These are phyloP conservation scores for Oryzias dopingdopingensis DNA, from an alignment of 2,797 vertebrate genomes.

Conservation along the genomic window DNA sequence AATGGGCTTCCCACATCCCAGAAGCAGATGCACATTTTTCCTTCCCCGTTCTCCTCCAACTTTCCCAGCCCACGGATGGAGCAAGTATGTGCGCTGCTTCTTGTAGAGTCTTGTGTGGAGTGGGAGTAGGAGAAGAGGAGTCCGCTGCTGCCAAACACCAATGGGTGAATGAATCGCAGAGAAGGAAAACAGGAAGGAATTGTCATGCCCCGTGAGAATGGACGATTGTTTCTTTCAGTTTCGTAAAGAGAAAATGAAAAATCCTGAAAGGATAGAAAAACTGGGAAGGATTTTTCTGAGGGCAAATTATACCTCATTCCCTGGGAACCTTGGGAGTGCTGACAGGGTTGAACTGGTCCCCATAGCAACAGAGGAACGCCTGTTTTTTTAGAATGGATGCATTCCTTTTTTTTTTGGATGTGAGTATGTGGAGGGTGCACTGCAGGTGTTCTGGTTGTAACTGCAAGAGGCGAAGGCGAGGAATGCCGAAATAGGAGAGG, in stretches of 20 bases:
- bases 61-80: slow-evolving; percentile 29
- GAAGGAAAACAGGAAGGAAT: slow-evolving; percentile 48
- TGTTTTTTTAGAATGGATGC: slow-evolving; percentile 31
- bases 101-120: slow-evolving; percentile 47
- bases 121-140: slow-evolving; percentile 62
- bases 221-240: slow-evolving; percentile 34
- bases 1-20: slow-evolving; percentile 38
- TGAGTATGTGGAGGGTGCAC: slow-evolving; percentile 21
- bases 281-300: slow-evolving; percentile 31
- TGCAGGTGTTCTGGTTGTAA: slow-evolving; percentile 40
- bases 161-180: slow-evolving; percentile 68
- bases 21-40: slow-evolving; percentile 46
- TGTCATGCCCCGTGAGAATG: slow-evolving; percentile 52
- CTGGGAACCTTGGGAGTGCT: slow-evolving; percentile 57
- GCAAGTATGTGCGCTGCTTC: slow-evolving; percentile 38
- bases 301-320: slow-evolving; percentile 49
- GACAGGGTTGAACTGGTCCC: slow-evolving; percentile 56
- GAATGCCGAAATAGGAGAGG: slow-evolving; percentile 21
- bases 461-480: slow-evolving; percentile 3
- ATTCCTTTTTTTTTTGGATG: background rate
- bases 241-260: slow-evolving; percentile 24
- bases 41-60: background rate
- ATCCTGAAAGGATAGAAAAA: slow-evolving; percentile 29
- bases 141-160: slow-evolving; percentile 54
- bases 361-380: slow-evolving; percentile 56